These are phyloP conservation scores for Danaus melanippus DNA, from an alignment of 1,140 invertebrate genomes.

Conservation along the genomic window DNA sequence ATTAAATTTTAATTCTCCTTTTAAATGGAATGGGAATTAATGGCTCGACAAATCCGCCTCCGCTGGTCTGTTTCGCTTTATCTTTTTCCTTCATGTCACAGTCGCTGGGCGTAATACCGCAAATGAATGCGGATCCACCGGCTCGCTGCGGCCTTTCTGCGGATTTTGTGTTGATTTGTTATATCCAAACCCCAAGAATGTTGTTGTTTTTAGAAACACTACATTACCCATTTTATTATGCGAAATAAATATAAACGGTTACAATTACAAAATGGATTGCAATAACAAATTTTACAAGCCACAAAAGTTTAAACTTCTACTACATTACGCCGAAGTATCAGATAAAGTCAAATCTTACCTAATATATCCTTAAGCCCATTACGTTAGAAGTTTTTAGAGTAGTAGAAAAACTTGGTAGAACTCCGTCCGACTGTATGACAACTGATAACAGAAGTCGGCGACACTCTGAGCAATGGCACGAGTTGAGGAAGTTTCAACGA, in stretches of 20 bases:
- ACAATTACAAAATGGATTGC: no score
- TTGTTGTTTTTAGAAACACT: no score
- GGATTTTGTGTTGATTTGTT: conserved; percentile 22
- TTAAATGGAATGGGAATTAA: conserved; percentile 30
- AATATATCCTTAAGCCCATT: conserved; percentile 28
- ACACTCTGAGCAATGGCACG: conserved; percentile 33
- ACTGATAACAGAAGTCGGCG: conserved; percentile 45
- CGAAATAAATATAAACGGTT: no score
- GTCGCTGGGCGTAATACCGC: conserved; percentile 17
- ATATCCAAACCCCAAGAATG: no score
- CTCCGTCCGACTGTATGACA: conserved; percentile 47
- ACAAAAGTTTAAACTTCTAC: background rate
- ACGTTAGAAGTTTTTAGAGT: conserved; percentile 31
- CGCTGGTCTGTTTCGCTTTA: conserved; percentile 20
- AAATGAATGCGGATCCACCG: conserved; percentile 19
- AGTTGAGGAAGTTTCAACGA: conserved; percentile 15
- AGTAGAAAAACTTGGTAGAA: conserved; percentile 44
- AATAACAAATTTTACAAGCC: no score
- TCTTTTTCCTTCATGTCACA: conserved; percentile 20
- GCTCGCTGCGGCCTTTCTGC: conserved; percentile 15
- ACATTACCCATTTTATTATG: no score
- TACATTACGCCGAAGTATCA: conserved; percentile 10
- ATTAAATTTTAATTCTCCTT: conserved; percentile 28
- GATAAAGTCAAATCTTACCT: conserved; percentile 20
- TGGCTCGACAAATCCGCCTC: conserved; percentile 28